These are phyloP conservation scores for Odontomyia ornata DNA, from an alignment of 2,888 invertebrate species.

Conservation along the genomic window DNA sequence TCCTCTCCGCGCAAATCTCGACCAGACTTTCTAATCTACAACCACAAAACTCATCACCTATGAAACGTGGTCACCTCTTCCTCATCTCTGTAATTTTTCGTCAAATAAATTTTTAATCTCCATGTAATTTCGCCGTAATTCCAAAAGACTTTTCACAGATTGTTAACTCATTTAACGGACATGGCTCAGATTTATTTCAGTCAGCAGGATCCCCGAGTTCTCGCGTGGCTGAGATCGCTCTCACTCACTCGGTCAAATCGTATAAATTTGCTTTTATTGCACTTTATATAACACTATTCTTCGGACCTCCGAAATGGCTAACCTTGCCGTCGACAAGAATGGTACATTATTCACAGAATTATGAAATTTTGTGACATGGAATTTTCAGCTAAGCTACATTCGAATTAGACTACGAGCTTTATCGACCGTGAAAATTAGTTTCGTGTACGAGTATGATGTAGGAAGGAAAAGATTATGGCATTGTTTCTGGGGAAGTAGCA, in stretches of 20 bases:
- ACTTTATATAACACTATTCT: constrained; percentile 17
- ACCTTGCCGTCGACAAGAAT: not conserved
- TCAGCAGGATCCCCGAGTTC: not conserved
- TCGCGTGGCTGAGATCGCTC: not conserved
- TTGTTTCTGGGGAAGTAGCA: not conserved
- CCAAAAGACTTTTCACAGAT: constrained; percentile 37
- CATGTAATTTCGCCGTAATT: constrained; percentile 34
- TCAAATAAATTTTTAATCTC: constrained; percentile 1
- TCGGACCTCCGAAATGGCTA: not conserved
- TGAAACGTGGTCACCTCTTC: not conserved
- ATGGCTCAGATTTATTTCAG: not conserved
- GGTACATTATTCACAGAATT: constrained; percentile 36
- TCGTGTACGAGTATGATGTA: constrained; percentile 8
- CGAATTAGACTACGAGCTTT: constrained; percentile 28
- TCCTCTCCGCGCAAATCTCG: too few species aligned
- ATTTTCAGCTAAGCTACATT: not conserved
- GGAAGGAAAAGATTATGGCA: constrained; percentile 11
- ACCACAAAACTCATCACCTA: not conserved
- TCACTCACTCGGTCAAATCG: not conserved
- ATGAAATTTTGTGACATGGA: constrained; percentile 1
- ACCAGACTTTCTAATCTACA: too few species aligned
- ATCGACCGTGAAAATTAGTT: constrained; percentile 38
- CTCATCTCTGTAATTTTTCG: not conserved
- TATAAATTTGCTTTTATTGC: constrained; percentile 17
- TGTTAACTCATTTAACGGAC: constrained; percentile 39